Base-by-base conservation (phyloP, 2,888 invertebrate genomes). In the Erpobdella octoculata region DNA sequence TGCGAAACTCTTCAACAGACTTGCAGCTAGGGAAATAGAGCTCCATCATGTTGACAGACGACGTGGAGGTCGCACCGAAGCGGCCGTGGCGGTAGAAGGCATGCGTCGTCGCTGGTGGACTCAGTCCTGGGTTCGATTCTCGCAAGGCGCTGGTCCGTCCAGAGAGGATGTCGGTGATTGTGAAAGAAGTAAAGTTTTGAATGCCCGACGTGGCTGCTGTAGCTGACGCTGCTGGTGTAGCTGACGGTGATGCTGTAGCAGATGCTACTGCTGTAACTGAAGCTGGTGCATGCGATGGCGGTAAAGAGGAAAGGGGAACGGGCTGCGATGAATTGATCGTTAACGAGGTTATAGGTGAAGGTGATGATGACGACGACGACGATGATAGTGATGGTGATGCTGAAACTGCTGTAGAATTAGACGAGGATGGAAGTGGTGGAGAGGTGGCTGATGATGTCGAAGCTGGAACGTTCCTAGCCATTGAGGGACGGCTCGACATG, bases 221-320 rank as follows among this genome's bases (percentile, higher is more conserved):
- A 31, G 68, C 8, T n/a, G 48, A 28, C 18, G 68, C 3, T 46
- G 18, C 28, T 53, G 68, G 33, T 2, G 31, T 33, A 25, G 25
- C 15, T n/a, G 48, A 68, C 2, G 68, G 25, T n/a, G 68, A 36
- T 53, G 46, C 41, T 12, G 68, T 31, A 25, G 68, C 12, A 25
- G 53, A 46, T 68, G 35, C 28, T 6, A 21, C 4, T 62, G 38
- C 15, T 25, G 61, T 2, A 31, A 21, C 2, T 1, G 53, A n/a
- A 25, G 35, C 21, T 68, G 53, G 33, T 18, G 21, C 1, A 12
- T 12, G 15, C 25, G 53, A 48, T 46, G 53, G 33, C n/a, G 25
- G 9, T 31, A 21, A 48, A 33, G 68, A 2, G 15, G 68, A 12
- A 28, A 33, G 33, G 18, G 68, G 28, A 12, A 48, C 9, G 18